These are phyloP conservation scores for Lapara coniferarum DNA, from an alignment of 2,888 invertebrate genomes.

Conservation along the genomic window DNA sequence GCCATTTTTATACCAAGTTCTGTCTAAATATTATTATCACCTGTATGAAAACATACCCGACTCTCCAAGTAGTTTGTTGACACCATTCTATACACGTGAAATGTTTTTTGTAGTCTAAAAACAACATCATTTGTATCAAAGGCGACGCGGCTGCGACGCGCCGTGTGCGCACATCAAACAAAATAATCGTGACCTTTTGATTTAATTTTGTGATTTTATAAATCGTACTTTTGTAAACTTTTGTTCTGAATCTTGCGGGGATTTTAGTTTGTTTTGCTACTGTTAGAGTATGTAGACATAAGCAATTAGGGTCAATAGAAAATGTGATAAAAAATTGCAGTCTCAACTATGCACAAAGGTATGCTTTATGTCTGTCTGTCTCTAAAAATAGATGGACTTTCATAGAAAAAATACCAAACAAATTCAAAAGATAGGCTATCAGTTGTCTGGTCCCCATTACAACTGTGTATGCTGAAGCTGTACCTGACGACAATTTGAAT, in stretches of 20 bases:
- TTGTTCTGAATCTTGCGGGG: not conserved
- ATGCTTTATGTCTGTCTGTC: too few species aligned
- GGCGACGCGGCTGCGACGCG: slow-evolving; percentile 9
- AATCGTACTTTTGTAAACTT: slow-evolving; percentile 6
- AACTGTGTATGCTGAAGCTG: too few species aligned
- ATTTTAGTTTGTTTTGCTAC: not conserved
- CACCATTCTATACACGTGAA: slow-evolving; percentile 47
- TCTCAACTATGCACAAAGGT: too few species aligned
- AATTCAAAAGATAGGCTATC: too few species aligned
- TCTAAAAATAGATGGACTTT: too few species aligned
- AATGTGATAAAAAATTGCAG: too few species aligned
- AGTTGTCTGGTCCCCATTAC: too few species aligned
- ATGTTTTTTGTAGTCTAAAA: slow-evolving; percentile 47
- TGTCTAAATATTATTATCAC: not conserved
- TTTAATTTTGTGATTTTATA: slow-evolving; percentile 18
- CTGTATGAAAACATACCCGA: not conserved
- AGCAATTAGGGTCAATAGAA: not conserved
- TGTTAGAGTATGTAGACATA: too few species aligned
- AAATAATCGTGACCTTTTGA: slow-evolving; percentile 21
- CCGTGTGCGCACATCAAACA: slow-evolving; percentile 13
- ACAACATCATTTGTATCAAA: slow-evolving; percentile 46
- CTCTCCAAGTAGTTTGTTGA: slow-evolving; percentile 51
- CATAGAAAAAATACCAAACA: too few species aligned
- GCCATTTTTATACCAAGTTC: too few species aligned
- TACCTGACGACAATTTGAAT: too few species aligned